Evolutionary conservation across 2,888 invertebrate species (phyloP).

Genomic region (Caenorhabditis sp.): DNA sequence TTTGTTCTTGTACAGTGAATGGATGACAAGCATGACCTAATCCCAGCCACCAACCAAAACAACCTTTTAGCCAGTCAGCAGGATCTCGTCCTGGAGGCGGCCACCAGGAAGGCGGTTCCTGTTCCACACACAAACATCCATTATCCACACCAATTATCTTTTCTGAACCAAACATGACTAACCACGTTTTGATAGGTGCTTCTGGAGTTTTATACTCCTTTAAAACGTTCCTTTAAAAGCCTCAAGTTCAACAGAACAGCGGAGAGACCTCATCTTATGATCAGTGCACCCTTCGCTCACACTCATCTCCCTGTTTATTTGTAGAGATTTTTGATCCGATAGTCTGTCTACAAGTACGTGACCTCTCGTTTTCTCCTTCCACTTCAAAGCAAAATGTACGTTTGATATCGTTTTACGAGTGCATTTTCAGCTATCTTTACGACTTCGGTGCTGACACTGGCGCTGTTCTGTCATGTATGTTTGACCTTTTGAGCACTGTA

Average conservation of each 20-base stretch:
- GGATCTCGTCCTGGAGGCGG: conserved; percentile 36
- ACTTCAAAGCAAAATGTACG: conserved; percentile 9
- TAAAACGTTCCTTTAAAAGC: conserved; percentile 34
- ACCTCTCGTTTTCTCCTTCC: conserved; percentile 4
- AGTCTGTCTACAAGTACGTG: conserved; percentile 13
- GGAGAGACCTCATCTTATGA: conserved; percentile 25
- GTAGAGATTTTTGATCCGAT: conserved; percentile 42
- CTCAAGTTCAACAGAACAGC: conserved; percentile 21
- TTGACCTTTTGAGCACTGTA: not conserved
- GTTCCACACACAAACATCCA: conserved; percentile 57
- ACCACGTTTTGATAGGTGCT: conserved; percentile 53
- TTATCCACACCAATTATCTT: conserved; percentile 62
- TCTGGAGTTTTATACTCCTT: conserved; percentile 49
- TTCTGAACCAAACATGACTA: conserved; percentile 59
- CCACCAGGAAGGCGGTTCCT: conserved; percentile 40
- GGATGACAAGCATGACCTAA: conserved; percentile 42
- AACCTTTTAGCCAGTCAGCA: conserved; percentile 52
- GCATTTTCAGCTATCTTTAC: conserved; percentile 31
- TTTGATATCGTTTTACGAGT: conserved; percentile 31
- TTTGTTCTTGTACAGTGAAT: conserved; percentile 11
- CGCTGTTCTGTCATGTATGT: not conserved
- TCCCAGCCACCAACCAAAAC: conserved; percentile 39
- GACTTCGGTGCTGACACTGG: conserved; percentile 4
- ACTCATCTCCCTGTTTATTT: conserved; percentile 24
- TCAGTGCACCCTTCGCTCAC: not conserved